Percentiles rank a stretch among this genome's conserved stretches.
These are phyloP conservation scores for Pithys albifrons DNA, from an alignment of 2,113 vertebrate genomes.

Conservation along the genomic window DNA sequence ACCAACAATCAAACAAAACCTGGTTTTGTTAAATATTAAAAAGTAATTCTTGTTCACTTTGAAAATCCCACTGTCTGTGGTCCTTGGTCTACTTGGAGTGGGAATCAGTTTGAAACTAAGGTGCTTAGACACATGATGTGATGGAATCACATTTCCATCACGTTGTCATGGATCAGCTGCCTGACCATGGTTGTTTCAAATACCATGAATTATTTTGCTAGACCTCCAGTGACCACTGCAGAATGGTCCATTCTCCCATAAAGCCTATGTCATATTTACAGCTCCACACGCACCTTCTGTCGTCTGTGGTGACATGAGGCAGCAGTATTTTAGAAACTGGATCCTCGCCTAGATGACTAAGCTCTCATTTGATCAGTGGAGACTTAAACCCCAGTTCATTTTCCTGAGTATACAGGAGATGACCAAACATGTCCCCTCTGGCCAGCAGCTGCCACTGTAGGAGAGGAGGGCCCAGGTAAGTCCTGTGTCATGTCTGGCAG, in stretches of 20 bases:
- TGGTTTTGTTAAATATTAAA: background rate
- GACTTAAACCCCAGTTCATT: background rate
- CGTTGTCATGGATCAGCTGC: background rate
- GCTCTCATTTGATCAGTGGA: background rate
- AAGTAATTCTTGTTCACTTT: background rate
- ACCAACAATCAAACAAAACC: background rate
- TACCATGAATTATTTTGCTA: background rate
- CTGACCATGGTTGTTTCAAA: background rate
- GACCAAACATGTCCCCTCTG: background rate
- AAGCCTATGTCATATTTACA: background rate
- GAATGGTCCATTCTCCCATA: background rate
- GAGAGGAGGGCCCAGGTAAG: background rate
- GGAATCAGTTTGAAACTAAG: background rate
- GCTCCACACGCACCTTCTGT: background rate
- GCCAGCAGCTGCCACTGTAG: background rate
- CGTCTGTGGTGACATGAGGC: background rate
- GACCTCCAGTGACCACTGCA: background rate
- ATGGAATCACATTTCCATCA: background rate
- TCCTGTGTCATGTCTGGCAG: background rate
- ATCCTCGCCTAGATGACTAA: background rate
- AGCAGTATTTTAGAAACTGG: background rate
- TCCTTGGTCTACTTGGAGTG: background rate
- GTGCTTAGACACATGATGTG: too few species aligned
- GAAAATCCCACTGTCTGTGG: background rate
- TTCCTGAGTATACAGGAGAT: background rate